Evolutionary conservation across 2,113 vertebrate species (phyloP).

Genomic region (Callipepla squamata): DNA sequence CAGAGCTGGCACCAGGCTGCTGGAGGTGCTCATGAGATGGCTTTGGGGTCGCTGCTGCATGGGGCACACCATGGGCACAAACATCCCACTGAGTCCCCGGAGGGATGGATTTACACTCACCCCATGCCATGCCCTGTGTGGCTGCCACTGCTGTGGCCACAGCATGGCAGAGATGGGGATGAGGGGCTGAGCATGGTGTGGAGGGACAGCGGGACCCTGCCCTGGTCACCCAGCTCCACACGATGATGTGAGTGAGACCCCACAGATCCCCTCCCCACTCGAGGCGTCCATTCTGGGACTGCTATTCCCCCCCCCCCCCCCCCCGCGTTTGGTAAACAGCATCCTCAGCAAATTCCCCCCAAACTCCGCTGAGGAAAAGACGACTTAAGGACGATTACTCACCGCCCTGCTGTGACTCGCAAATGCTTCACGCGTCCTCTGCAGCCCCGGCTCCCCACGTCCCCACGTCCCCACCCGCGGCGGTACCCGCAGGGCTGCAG

Average conservation of each 20-base stretch:
- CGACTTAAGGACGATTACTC: background rate
- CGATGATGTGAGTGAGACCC: rapidly evolving
- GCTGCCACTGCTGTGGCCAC: background rate
- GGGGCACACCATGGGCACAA: background rate
- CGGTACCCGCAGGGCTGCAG: background rate
- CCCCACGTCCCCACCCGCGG: background rate
- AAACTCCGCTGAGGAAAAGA: background rate
- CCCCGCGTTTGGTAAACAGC: background rate
- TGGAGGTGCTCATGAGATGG: background rate
- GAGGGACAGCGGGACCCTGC: background rate
- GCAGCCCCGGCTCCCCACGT: background rate
- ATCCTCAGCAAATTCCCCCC: background rate
- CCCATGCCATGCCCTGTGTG: background rate
- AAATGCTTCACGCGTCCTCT: background rate
- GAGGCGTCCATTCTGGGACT: rapidly evolving
- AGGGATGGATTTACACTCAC: background rate
- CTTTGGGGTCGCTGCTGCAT: background rate
- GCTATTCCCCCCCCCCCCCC: too few species aligned
- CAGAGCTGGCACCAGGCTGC: background rate
- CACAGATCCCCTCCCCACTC: rapidly evolving
- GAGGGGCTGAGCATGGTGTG: background rate
- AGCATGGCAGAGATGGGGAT: background rate
- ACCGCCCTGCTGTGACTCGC: background rate
- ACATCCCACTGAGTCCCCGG: background rate
- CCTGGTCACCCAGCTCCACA: background rate